Base-by-base conservation (phyloP, 2,797 vertebrate genomes). In the Gallinago stenura region DNA sequence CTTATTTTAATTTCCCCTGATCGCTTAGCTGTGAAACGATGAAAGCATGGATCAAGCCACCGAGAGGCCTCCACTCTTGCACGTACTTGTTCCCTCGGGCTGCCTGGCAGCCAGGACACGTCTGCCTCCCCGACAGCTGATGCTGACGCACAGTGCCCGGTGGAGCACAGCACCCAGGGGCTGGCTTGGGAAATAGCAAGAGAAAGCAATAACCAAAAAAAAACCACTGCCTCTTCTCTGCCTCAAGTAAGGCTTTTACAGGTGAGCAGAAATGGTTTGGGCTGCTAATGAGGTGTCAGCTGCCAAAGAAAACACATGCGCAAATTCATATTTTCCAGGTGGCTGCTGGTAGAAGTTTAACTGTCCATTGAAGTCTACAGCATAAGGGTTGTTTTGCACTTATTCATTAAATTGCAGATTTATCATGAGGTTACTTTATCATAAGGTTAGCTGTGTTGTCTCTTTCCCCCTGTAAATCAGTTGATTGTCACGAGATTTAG, bases 211-310 rank as follows among this genome's bases (percentile, higher is more conserved):
- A 84, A 89, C 85, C 81, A 80, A 66, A 96, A 96, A 91, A 37
- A 37, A 37, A 65, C 45, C 75, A 12, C 33, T 60, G 78, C 94
- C 73, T 96, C 91, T 95, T 95, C 83, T 96, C 96, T 95, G 81
- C 54, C 92, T 97, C 89, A 75, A 51, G 51, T 75, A 87, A 96
- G 93, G 90, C 96, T 97, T 97, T 97, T 96, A 92, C 95, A 97
- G 96, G 96, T 97, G 96, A 97, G 83, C 93, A 83, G 88, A 95
- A 93, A 89, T 87, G 77, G 51, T 58, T 80, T 65, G 75, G 73
- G 64, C 86, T 1, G 6, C 91, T 94, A 94, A 94, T 87, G 78
- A 96, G 82, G 53, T 77, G 33, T 61, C 39, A 64, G 78, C 65
- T 87, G 94, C 88, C 95, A 95, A 96, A 75, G 78, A 96, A 95